A percentile compares a stretch with the other conserved stretches of the same genome.
phyloP scores from a whole-genome alignment of 2,113 vertebrate species.

The Silurus glanis region DNA sequence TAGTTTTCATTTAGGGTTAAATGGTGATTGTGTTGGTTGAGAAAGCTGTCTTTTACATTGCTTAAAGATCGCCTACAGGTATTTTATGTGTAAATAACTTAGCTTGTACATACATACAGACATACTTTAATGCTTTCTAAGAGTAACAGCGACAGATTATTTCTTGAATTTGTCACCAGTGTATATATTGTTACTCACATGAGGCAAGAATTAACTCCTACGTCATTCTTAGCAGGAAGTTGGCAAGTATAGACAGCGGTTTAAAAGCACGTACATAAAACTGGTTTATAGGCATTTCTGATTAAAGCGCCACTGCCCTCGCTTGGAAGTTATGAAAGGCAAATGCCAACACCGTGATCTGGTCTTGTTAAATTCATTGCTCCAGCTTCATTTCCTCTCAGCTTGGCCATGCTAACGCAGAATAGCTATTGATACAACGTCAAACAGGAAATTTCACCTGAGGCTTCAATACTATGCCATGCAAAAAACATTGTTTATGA shows the following conservation, averaged over 20 bases:
- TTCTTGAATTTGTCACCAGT: not conserved
- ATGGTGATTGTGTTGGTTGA: not conserved
- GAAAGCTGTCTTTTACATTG: not conserved
- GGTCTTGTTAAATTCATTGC: not conserved
- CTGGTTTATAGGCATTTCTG: not conserved
- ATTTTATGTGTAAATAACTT: not conserved
- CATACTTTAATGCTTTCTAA: not conserved
- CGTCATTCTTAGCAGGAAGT: not conserved
- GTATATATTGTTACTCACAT: not conserved
- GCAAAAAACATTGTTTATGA: not conserved
- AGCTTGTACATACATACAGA: no score
- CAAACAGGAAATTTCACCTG: not conserved
- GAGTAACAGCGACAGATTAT: not conserved
- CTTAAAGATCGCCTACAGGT: not conserved
- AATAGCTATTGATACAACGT: not conserved
- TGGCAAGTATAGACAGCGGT: not conserved
- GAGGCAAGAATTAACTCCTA: not conserved
- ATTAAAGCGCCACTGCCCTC: not conserved
- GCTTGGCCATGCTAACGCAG: not conserved
- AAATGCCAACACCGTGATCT: not conserved
- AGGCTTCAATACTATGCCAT: not conserved
- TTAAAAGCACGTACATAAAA: not conserved
- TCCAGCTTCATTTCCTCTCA: not conserved
- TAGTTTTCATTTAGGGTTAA: not conserved
- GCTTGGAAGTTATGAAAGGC: not conserved